Evolutionary conservation across 2,888 invertebrate species (phyloP).

Genomic region (Periphyllus acericola): DNA sequence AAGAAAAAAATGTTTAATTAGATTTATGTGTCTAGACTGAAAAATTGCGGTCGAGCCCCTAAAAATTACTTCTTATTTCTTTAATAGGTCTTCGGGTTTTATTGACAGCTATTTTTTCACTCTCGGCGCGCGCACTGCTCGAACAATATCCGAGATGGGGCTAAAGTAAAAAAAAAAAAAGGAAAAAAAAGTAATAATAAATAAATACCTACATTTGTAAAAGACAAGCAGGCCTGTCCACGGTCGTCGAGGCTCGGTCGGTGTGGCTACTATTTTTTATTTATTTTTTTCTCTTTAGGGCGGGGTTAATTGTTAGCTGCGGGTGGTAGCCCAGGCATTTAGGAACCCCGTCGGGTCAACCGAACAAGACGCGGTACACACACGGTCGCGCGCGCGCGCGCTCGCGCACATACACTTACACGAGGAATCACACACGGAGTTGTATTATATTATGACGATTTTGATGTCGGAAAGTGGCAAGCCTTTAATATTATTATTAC

Average conservation of each 20-base stretch:
- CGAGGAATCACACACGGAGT: background rate
- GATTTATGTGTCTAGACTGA: slow-evolving; percentile 62
- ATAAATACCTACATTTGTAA: slow-evolving; percentile 59
- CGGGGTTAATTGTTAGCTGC: slow-evolving; percentile 61
- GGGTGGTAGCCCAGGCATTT: slow-evolving; percentile 55
- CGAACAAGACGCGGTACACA: slow-evolving; percentile 12
- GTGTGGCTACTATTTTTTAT: slow-evolving; percentile 55
- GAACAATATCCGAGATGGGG: slow-evolving; percentile 41
- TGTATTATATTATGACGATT: slow-evolving; percentile 23
- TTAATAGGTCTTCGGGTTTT: slow-evolving; percentile 55
- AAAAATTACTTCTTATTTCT: slow-evolving; percentile 49
- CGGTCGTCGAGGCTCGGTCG: slow-evolving; percentile 25
- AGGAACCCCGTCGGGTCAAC: slow-evolving; percentile 53
- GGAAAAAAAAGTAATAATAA: slow-evolving; percentile 40
- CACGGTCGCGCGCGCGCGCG: background rate
- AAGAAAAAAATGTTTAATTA: slow-evolving; percentile 53
- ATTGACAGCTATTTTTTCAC: slow-evolving; percentile 59
- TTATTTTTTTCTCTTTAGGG: background rate
- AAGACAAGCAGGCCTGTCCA: slow-evolving; percentile 35
- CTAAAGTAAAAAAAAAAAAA: background rate
- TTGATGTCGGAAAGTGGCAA: slow-evolving; percentile 35
- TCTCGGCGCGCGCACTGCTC: background rate
- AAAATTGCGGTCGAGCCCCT: slow-evolving; percentile 60
- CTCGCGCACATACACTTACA: background rate
- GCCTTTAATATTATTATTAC: slow-evolving; percentile 43